Evolutionary conservation across 2,888 invertebrate species (phyloP), one percentile per base, ranked within the genome.

Genomic region (Eulithis testata): DNA sequence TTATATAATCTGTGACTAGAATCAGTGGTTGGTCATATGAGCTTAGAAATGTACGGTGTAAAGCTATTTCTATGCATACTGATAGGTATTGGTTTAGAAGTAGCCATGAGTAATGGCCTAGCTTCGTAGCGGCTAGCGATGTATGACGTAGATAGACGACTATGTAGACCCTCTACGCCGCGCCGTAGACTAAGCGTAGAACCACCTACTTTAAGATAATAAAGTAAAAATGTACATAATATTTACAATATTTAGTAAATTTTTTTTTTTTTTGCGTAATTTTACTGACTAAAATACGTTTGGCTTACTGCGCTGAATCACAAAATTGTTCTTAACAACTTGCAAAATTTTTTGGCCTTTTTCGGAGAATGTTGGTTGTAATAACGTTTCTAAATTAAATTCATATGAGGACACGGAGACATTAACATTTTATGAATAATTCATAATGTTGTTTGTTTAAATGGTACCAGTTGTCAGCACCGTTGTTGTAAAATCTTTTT

Each of bases 401-500:
- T 70, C 64, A 61, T 69, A 66, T 69, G 70, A 51, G 69, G 58
- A 63, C 64, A 69, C 60, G 59, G 40, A 63, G 63, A 58, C 64
- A 73, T 70, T 73, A 74, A 65, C 70, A 70, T 72, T 65, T 64
- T 57, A 70, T 74, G 70, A 74, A 74, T 74, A 52, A 74, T 74
- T 71, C 74, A 74, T 73, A 51, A 54, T 67, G 68, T 68, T 66
- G 60, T 37, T 72, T 68, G 69, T 70, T 66, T 73, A 68, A 73
- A 69, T 70, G 69, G 70, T 64, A 65, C 65, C 70, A 69, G 67
- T 72, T 63, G 66, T 63, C 44, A 52, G 60, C 63, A 53, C 47
- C 49, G 54, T 59, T 51, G 44, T 40, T 50, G 54, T 59, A 21
- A 66, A 55, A 64, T 64, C 12, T 55, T 66, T 66, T 59, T 58